Evolutionary conservation across 2,797 vertebrate species (phyloP), one percentile per base, ranked within the genome.

Genomic region (Centroberyx gerrardi): DNA sequence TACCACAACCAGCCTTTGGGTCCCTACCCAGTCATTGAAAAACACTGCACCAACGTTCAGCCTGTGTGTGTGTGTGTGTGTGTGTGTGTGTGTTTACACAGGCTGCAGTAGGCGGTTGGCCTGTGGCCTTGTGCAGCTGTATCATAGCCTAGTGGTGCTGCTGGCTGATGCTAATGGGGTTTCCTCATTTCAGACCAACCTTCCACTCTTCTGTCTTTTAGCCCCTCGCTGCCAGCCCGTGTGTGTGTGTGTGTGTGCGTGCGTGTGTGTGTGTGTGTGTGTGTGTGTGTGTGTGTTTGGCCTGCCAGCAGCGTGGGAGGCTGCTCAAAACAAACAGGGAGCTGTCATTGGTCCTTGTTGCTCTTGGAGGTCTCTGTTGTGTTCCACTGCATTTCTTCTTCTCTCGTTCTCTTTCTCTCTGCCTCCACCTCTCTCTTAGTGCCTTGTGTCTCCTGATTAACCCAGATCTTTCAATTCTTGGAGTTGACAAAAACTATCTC

Each of bases 311-410:
- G 83, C 76, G 88, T 90, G 89, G 88, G 89, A 89, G 87, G 88
- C 64, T 79, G 79, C 86, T 89, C 84, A 85, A 85, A 77, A 86
- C 79, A 81, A 90, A 87, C 85, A 91, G 54, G 56, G 86, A 84
- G 90, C 88, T 87, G 87, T 89, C 90, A 91, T 88, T 81, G 74
- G 78, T 81, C 75, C 72, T 82, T 92, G 85, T 92, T 93, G 88
- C 76, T 91, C 75, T 93, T 92, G 91, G 92, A 91, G 53, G 67
- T 59, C 54, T 36, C 66, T 46, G 70, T 83, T 81, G 82, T 87
- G 76, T 85, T 92, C 77, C 62, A 80, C 62, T 71, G 69, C 75
- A 83, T 87, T 84, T 83, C 55, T 74, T 84, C 62, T 81, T 71
- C 68, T 80, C 68, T 73, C 40, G 22, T 64, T 56, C 29, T n/a